These are phyloP conservation scores for Elysia crispata DNA, from an alignment of 2,888 invertebrate species.

Conservation along the genomic window DNA sequence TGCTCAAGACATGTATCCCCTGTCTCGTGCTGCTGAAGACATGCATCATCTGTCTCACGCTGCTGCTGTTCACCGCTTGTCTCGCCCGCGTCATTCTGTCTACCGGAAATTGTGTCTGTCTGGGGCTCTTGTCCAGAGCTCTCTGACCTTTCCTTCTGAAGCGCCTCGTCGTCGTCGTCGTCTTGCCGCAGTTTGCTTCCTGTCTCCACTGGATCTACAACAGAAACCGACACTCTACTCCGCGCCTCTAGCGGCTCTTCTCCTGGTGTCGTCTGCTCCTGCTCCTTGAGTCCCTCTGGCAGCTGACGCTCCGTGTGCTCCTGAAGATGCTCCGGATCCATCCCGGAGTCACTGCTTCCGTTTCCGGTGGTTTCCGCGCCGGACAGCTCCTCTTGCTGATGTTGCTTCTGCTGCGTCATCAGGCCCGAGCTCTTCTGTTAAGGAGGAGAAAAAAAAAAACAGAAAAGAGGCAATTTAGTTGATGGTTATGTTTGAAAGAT, in stretches of 20 bases:
- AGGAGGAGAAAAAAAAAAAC: not conserved
- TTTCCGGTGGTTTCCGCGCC: no score
- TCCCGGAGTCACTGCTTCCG: not conserved
- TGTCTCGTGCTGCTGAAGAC: no score
- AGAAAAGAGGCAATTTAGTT: not conserved
- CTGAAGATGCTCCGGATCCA: not conserved
- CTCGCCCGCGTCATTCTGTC: no score
- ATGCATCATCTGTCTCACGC: no score
- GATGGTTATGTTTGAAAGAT: not conserved
- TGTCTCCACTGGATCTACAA: not conserved
- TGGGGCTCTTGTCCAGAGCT: no score
- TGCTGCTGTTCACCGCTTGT: no score
- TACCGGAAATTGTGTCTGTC: no score
- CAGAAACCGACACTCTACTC: not conserved
- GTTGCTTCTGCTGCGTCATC: constrained; percentile 46
- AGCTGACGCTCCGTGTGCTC: not conserved
- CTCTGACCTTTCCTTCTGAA: no score
- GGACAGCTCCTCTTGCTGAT: constrained; percentile 33
- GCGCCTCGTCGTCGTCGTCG: not conserved
- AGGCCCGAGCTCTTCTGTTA: no score
- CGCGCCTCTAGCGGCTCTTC: not conserved
- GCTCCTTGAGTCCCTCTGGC: not conserved
- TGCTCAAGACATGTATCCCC: no score
- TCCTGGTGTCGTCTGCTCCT: not conserved
- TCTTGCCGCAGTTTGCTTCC: not conserved